These are phyloP conservation scores for Psittacula cyanocephala DNA, from an alignment of 2,113 vertebrate genomes.

Conservation along the genomic window DNA sequence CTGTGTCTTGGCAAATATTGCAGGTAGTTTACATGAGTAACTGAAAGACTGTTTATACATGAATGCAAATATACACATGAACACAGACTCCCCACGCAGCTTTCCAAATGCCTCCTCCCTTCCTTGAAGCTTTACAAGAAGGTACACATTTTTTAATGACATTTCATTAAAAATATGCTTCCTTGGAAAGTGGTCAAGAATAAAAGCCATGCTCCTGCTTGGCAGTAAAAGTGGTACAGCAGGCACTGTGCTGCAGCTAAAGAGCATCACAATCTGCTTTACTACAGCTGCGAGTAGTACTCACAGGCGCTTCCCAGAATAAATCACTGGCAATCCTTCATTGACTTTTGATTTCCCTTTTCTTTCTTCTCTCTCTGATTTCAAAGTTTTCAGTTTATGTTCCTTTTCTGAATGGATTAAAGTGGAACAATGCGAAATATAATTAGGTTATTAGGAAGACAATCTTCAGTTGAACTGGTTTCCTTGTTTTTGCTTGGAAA, in stretches of 20 bases:
- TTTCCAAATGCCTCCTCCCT: neutral
- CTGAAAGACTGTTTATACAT: neutral
- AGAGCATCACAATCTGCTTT: conserved; percentile 30
- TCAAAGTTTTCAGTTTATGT: neutral
- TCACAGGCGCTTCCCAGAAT: neutral
- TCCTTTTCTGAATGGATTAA: neutral
- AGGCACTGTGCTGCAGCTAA: neutral
- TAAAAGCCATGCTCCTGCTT: conserved; percentile 49
- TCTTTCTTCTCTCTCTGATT: neutral
- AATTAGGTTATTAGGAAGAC: conserved; percentile 5
- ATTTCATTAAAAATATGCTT: conserved; percentile 65
- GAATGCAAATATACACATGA: neutral
- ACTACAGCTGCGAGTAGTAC: conserved; percentile 14
- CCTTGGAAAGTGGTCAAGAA: conserved; percentile 48
- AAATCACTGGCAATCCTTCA: neutral
- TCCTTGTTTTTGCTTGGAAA: neutral
- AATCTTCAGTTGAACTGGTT: neutral
- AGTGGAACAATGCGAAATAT: neutral
- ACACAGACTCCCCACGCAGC: accelerated
- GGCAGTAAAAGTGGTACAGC: conserved; percentile 34
- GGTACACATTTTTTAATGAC: conserved; percentile 21
- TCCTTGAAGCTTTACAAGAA: conserved; percentile 46
- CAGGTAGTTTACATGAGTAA: neutral
- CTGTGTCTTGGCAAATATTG: neutral
- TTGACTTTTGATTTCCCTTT: conserved; percentile 17